phyloP scores from a whole-genome alignment of 2,113 vertebrate species.

The Rutilus rutilus region DNA sequence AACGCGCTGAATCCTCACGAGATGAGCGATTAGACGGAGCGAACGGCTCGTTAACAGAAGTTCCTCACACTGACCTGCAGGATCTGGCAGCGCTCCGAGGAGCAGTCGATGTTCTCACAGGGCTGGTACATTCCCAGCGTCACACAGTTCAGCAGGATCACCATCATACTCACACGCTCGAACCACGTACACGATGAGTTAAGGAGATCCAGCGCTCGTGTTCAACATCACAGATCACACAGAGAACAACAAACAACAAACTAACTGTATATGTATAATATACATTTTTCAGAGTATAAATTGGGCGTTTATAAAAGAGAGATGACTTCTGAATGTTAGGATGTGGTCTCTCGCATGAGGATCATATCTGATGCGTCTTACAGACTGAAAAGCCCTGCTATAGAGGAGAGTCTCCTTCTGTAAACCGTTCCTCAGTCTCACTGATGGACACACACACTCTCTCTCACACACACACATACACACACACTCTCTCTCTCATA shows the following conservation, averaged over 20 bases:
- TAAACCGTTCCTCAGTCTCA: not conserved
- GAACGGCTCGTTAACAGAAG: not conserved
- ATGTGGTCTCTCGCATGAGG: too few relatives aligned
- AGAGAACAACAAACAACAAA: not conserved
- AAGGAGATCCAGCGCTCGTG: constrained; percentile 71
- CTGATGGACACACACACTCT: not conserved
- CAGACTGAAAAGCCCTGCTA: too few relatives aligned
- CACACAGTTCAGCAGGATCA: constrained; percentile 96
- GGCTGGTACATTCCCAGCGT: constrained; percentile 99
- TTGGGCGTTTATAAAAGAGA: too few relatives aligned
- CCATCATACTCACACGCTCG: constrained; percentile 94
- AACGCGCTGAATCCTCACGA: not conserved
- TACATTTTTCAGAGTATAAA: too few relatives aligned
- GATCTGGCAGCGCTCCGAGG: constrained; percentile 92
- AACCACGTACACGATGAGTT: constrained; percentile 88
- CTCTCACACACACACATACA: not conserved
- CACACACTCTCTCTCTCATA: not conserved
- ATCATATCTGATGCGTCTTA: too few relatives aligned
- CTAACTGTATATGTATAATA: too few relatives aligned
- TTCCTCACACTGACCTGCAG: constrained; percentile 82
- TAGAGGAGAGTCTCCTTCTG: not conserved
- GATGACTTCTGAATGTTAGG: too few relatives aligned
- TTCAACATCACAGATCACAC: not conserved
- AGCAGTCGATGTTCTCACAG: constrained; percentile 95
- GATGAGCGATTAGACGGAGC: not conserved